Base-by-base conservation (phyloP, 2,888 invertebrate genomes). In the Polyommatus icarus region DNA sequence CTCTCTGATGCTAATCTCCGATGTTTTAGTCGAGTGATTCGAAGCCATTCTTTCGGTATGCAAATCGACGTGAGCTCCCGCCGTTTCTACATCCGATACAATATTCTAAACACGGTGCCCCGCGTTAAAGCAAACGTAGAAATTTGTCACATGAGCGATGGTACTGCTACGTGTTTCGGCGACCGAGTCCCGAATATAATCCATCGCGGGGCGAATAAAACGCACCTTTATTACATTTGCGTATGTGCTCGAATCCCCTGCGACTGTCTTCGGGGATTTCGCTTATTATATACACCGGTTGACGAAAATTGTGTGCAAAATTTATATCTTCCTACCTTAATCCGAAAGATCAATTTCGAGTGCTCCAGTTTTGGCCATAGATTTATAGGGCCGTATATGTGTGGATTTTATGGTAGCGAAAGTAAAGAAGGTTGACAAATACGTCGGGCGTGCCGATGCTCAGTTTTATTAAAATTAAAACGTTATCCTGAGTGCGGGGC, bases 121-220 rank as follows among this genome's bases (percentile, higher is more conserved):
- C 89, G 90, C 92, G 93, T 92, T 92, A 93, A 93, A 91, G 93
- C 92, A 93, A 93, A 93, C 91, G 93, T 90, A 92, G 91, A 93
- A 94, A 94, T 94, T 94, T 94, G 93, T 94, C 93, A 94, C 93
- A 93, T 94, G 93, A 94, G 93, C 93, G 93, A 94, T 94, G 93
- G 94, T 91, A 90, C 91, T 92, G 90, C 93, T 93, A 93, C 94
- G 94, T 94, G 94, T 92, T 91, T 88, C 91, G 89, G 87, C 87
- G 87, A 88, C 90, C 89, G 91, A 92, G 92, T 94, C 92, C 91
- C 91, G 89, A 92, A 92, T 91, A 92, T 92, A 93, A 93, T 93
- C 91, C 88, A 85, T 87, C 86, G 84, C 84, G 83, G 88, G 86
- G 84, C 92, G 91, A 91, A 92, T 93, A 93, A 93, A 94, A 93